These are phyloP conservation scores for Eupeodes corollae DNA, from an alignment of 1,140 invertebrate genomes.

Conservation along the genomic window DNA sequence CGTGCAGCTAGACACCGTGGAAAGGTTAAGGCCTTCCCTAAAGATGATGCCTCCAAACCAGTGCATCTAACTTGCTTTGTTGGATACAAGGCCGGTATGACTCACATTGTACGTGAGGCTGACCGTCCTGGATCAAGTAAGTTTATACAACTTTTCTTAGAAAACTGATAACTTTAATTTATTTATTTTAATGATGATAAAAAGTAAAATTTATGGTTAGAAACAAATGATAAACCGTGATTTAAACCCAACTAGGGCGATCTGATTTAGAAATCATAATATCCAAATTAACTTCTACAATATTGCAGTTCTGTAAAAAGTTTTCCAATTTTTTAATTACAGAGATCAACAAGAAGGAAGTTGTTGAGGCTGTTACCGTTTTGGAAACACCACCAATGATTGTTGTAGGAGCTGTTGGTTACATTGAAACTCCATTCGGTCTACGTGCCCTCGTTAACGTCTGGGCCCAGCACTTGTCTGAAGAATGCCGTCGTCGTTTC, in stretches of 20 bases:
- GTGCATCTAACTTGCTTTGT: slow-evolving; percentile 97
- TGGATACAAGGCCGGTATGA: slow-evolving; percentile 99
- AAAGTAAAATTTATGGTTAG: slow-evolving; percentile 36
- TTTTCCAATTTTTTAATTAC: slow-evolving; percentile 13
- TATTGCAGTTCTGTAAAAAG: not conserved
- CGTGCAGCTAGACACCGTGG: slow-evolving; percentile 89
- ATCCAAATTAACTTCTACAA: not conserved
- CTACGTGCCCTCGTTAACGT: slow-evolving; percentile 88
- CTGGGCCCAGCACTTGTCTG: slow-evolving; percentile 97
- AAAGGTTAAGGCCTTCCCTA: slow-evolving; percentile 99
- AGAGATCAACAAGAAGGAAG: slow-evolving; percentile 99
- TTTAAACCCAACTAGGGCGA: slow-evolving; percentile 35
- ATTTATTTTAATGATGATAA: slow-evolving; percentile 28
- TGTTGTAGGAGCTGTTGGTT: slow-evolving; percentile 93
- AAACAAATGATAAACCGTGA: slow-evolving; percentile 34
- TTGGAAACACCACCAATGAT: slow-evolving; percentile 98
- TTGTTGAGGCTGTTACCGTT: slow-evolving; percentile 97
- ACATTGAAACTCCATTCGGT: slow-evolving; percentile 97
- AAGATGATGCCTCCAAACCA: slow-evolving; percentile 92
- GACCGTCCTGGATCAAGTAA: slow-evolving; percentile 98
- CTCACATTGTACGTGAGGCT: slow-evolving; percentile 96
- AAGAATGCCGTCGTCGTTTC: slow-evolving; percentile 95
- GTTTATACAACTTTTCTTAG: slow-evolving; percentile 32
- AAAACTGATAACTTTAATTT: no score
- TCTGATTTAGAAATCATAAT: slow-evolving; percentile 21